Conservation (phyloP, 1,140 invertebrate genomes). For the Colletes latitarsis region DNA sequence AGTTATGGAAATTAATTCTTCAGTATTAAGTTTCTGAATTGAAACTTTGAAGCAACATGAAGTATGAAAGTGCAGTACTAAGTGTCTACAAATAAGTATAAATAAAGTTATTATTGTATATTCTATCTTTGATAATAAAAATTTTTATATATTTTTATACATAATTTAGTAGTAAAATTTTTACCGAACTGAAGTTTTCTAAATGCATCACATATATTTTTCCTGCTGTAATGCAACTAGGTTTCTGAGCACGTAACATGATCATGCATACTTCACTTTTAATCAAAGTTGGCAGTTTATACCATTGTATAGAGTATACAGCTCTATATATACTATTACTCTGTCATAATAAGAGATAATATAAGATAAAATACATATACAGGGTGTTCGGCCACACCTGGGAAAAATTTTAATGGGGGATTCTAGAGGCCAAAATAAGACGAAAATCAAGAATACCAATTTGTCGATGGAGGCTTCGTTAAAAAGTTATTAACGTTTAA, state of each 20-base stretch:
- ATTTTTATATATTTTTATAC: slow-evolving; percentile 23
- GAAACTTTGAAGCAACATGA: slow-evolving; percentile 66
- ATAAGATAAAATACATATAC: slow-evolving; percentile 17
- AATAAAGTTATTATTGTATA: slow-evolving; percentile 19
- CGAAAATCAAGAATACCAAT: no score
- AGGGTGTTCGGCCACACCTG: no score
- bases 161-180: slow-evolving; percentile 6
- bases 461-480: no score
- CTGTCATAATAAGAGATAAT: slow-evolving; percentile 41
- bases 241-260: slow-evolving; percentile 64
- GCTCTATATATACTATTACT: slow-evolving; percentile 56
- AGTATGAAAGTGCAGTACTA: slow-evolving; percentile 67
- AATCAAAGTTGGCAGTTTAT: slow-evolving; percentile 37
- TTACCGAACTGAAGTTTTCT: slow-evolving; percentile 67
- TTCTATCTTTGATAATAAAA: background rate
- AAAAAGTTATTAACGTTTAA: no score
- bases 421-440: no score
- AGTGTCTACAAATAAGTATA: slow-evolving; percentile 60
- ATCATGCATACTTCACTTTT: slow-evolving; percentile 59
- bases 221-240: slow-evolving; percentile 65
- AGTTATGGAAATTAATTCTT: slow-evolving; percentile 11
- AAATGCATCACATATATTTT: slow-evolving; percentile 67
- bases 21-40: slow-evolving; percentile 24
- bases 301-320: slow-evolving; percentile 64
- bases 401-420: no score